Conservation (phyloP, 2,888 invertebrate species). For the Ectemnius continuus region DNA sequence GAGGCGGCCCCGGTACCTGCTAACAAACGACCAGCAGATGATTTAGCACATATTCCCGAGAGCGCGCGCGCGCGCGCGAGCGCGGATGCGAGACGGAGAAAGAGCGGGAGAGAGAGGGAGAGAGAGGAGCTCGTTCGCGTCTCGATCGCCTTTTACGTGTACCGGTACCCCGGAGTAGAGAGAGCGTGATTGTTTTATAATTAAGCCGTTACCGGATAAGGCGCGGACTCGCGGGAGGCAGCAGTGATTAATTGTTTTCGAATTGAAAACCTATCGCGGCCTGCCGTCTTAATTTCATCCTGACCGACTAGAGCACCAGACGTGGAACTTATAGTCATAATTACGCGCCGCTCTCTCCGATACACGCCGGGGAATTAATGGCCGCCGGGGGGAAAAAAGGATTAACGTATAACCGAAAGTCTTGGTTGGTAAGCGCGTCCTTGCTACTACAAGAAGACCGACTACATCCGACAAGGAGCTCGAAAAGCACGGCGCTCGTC, state of each 20-base stretch:
- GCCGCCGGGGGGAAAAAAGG: neutral
- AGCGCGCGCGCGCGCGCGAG: too few relatives aligned
- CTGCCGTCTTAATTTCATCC: constrained; percentile 69
- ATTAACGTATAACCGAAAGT: neutral
- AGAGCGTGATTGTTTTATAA: constrained; percentile 77
- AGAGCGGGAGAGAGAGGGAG: neutral
- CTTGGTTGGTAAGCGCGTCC: too few relatives aligned
- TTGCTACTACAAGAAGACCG: too few relatives aligned
- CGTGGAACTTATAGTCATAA: constrained; percentile 47
- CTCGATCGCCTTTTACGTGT: constrained; percentile 66
- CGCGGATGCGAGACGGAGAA: too few relatives aligned
- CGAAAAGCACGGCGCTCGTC: neutral
- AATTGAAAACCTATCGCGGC: constrained; percentile 74
- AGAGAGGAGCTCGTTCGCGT: constrained; percentile 59
- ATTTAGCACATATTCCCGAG: constrained; percentile 75
- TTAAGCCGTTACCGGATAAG: constrained; percentile 75
- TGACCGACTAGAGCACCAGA: constrained; percentile 41
- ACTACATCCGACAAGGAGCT: too few relatives aligned
- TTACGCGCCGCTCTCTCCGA: constrained; percentile 30
- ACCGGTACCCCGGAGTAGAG: constrained; percentile 50
- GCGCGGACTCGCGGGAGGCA: constrained; percentile 59
- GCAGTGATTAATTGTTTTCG: constrained; percentile 76
- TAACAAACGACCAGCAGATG: constrained; percentile 77
- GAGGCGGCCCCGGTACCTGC: constrained; percentile 65
- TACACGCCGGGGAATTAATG: constrained; percentile 38